A percentile compares a stretch with the other conserved stretches of the same genome.
Evolutionary conservation across 2,113 vertebrate species (phyloP).

Genomic region (Chloroceryle aenea): DNA sequence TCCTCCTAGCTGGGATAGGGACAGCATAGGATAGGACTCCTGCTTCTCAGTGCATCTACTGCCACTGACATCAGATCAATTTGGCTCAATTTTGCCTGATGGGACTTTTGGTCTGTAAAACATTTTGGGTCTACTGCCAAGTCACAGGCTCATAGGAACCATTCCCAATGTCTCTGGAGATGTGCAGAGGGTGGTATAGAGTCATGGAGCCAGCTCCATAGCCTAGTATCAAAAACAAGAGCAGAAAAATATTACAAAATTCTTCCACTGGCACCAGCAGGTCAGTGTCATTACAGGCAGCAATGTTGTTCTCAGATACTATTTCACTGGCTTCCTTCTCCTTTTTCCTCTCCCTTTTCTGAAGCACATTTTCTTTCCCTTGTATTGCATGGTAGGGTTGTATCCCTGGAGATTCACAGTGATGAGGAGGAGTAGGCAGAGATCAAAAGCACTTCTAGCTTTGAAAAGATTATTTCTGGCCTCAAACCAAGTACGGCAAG

Average conservation of each 20-base stretch:
- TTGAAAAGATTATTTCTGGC: constrained; percentile 84
- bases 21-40: neutral
- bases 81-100: neutral
- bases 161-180: neutral
- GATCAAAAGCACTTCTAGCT: constrained; percentile 79
- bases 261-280: constrained; percentile 64
- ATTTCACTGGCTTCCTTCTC: constrained; percentile 69
- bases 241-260: constrained; percentile 67
- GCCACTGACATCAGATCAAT: neutral
- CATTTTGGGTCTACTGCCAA: neutral
- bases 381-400: constrained; percentile 60
- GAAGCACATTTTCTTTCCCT: constrained; percentile 68
- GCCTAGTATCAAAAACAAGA: constrained; percentile 61
- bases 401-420: constrained; percentile 78
- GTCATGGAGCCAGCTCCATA: neutral
- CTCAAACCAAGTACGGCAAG: constrained; percentile 75
- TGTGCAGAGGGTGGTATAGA: neutral
- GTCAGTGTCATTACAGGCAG: constrained; percentile 60
- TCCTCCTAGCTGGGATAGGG: neutral
- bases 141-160: neutral
- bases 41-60: accelerated
- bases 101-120: neutral
- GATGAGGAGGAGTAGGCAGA: constrained; percentile 76
- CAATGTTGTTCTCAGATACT: constrained; percentile 68
- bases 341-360: constrained; percentile 68